Percentiles rank a stretch among this genome's conserved stretches.
phyloP scores from a whole-genome alignment of 2,888 invertebrate genomes.

The Molanna angustata region DNA sequence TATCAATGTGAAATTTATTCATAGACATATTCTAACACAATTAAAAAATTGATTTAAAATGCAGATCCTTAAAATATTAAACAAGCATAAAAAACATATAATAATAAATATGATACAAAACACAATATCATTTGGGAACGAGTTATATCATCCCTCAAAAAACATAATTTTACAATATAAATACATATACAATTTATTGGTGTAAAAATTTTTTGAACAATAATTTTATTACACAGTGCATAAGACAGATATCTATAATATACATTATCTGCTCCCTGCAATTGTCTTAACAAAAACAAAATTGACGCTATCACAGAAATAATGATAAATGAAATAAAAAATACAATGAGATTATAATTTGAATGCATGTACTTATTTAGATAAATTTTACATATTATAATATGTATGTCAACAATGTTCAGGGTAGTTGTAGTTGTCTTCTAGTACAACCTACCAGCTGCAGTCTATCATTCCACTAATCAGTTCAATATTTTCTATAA shows the following conservation, averaged over 20 bases:
- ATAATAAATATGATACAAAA: constrained; percentile 34
- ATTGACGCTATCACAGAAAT: constrained; percentile 33
- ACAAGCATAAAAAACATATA: constrained; percentile 30
- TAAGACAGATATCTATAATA: constrained; percentile 18
- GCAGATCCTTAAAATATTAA: constrained; percentile 33
- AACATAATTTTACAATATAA: constrained; percentile 28
- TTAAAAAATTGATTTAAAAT: constrained; percentile 30
- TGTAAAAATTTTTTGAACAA: constrained; percentile 21
- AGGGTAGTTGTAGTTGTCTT: too few species aligned
- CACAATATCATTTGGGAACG: constrained; percentile 22
- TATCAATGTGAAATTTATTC: constrained; percentile 31
- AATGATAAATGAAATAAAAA: constrained; percentile 31
- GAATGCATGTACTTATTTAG: constrained; percentile 15
- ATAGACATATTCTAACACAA: constrained; percentile 23
- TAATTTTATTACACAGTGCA: constrained; percentile 23
- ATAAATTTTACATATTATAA: constrained; percentile 12
- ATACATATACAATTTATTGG: constrained; percentile 17
- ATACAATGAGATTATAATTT: constrained; percentile 18
- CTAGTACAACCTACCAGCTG: constrained; percentile 24
- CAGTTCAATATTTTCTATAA: too few species aligned
- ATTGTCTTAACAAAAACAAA: constrained; percentile 17
- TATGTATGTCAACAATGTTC: constrained; percentile 2
- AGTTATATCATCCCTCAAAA: constrained; percentile 15
- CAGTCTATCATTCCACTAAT: constrained; percentile 21
- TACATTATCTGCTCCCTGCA: constrained; percentile 23